These are phyloP conservation scores for Apamea anceps DNA, from an alignment of 2,888 invertebrate species.

Conservation along the genomic window DNA sequence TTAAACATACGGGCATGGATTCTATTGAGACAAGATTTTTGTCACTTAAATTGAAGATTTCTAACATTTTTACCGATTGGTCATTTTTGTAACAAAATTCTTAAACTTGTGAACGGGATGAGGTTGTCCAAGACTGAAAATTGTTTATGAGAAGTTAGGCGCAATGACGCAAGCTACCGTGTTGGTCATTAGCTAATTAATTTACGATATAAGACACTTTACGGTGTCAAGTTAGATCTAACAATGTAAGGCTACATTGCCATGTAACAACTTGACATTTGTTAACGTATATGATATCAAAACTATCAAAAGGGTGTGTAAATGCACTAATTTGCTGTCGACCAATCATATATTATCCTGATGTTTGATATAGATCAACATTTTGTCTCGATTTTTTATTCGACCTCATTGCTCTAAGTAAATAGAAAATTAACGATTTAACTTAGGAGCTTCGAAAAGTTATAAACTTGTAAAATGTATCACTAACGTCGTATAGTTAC, in stretches of 20 bases:
- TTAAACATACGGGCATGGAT: slow-evolving; percentile 15
- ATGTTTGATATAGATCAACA: slow-evolving; percentile 14
- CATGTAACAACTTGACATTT: slow-evolving; percentile 11
- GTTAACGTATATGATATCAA: slow-evolving; percentile 7
- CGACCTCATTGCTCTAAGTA: slow-evolving; percentile 41
- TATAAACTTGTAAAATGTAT: slow-evolving; percentile 31
- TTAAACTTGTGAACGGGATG: slow-evolving; percentile 63
- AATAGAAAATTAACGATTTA: slow-evolving; percentile 9
- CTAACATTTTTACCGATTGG: neutral
- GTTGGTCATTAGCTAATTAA: slow-evolving; percentile 45
- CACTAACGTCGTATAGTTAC: slow-evolving; percentile 8
- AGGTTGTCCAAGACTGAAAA: slow-evolving; percentile 76
- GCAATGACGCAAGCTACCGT: slow-evolving; percentile 53
- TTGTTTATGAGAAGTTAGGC: slow-evolving; percentile 47
- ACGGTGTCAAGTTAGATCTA: slow-evolving; percentile 10
- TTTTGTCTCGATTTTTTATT: slow-evolving; percentile 23
- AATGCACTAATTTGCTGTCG: neutral
- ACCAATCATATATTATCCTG: slow-evolving; percentile 8
- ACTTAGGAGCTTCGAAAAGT: slow-evolving; percentile 16
- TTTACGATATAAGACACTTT: slow-evolving; percentile 29
- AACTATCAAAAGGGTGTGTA: neutral
- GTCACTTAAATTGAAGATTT: neutral
- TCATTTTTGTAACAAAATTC: slow-evolving; percentile 16
- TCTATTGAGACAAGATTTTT: slow-evolving; percentile 3
- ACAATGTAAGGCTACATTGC: neutral